These are phyloP conservation scores for Sycophaga agraensis DNA, from an alignment of 1,140 invertebrate species.

Conservation along the genomic window DNA sequence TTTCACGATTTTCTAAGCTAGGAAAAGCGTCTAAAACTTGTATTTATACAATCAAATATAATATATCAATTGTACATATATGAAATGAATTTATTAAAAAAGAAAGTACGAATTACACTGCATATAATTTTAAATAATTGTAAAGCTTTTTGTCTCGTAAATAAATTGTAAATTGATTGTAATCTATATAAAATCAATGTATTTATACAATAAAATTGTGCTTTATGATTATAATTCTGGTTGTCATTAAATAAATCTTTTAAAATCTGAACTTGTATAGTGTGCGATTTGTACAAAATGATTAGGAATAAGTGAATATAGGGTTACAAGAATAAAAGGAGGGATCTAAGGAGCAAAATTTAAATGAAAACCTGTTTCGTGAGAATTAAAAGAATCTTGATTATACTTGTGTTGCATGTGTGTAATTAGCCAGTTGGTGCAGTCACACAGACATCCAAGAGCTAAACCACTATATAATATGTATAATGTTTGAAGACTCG, in stretches of 20 bases:
- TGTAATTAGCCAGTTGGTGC: slow-evolving; percentile 30
- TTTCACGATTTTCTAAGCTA: slow-evolving; percentile 12
- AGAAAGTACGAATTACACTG: too few species aligned
- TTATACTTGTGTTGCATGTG: slow-evolving; percentile 22
- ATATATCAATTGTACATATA: not conserved
- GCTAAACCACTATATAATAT: not conserved
- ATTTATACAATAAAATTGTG: slow-evolving; percentile 19
- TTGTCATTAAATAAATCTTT: too few species aligned
- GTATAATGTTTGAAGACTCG: slow-evolving; percentile 35
- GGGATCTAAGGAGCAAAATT: not conserved
- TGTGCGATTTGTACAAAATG: too few species aligned
- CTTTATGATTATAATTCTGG: too few species aligned
- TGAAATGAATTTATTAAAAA: not conserved
- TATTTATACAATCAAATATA: not conserved
- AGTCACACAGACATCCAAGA: too few species aligned
- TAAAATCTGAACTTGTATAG: too few species aligned
- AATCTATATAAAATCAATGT: not conserved
- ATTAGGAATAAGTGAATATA: too few species aligned
- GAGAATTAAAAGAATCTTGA: slow-evolving; percentile 37
- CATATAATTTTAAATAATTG: too few species aligned
- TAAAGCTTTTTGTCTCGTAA: not conserved
- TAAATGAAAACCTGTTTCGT: slow-evolving; percentile 44
- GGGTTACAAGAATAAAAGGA: slow-evolving; percentile 1
- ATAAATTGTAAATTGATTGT: too few species aligned
- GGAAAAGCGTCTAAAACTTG: slow-evolving; percentile 4